phyloP scores from a whole-genome alignment of 2,888 invertebrate species.

The Brachynemurus nebulosus region DNA sequence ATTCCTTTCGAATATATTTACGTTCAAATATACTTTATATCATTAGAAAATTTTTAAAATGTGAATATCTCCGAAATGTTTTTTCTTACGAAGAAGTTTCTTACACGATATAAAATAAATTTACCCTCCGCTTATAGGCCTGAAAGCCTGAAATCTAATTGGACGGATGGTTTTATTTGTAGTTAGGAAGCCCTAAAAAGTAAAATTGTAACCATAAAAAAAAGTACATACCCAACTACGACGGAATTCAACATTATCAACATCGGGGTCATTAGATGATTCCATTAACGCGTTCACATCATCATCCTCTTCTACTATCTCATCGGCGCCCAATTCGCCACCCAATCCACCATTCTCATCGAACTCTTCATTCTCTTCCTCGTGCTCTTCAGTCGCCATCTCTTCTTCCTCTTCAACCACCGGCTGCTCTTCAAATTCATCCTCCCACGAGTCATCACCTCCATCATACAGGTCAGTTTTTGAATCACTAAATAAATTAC shows the following conservation, averaged over 20 bases:
- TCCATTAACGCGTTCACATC: not conserved
- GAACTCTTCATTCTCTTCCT: not conserved
- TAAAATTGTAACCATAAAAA: too few relatives aligned
- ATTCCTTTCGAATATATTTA: too few relatives aligned
- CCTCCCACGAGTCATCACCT: not conserved
- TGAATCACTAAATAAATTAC: conserved; percentile 5
- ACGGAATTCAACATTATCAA: not conserved
- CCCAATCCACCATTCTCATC: conserved; percentile 2
- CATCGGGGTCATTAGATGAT: not conserved
- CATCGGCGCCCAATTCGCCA: not conserved
- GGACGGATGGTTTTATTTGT: too few relatives aligned
- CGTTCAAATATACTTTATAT: too few relatives aligned
- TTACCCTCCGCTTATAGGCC: too few relatives aligned
- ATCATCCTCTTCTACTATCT: not conserved
- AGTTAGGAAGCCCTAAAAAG: too few relatives aligned
- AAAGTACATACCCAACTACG: not conserved
- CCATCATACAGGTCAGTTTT: not conserved
- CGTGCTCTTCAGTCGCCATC: not conserved
- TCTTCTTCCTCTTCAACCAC: not conserved
- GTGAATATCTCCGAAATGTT: too few relatives aligned
- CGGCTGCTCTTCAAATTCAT: not conserved
- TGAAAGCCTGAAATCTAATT: too few relatives aligned
- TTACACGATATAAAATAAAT: too few relatives aligned
- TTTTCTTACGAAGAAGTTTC: too few relatives aligned
- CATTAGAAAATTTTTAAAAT: too few relatives aligned